phyloP scores from a whole-genome alignment of 2,888 invertebrate genomes.

The Pammene aurita region DNA sequence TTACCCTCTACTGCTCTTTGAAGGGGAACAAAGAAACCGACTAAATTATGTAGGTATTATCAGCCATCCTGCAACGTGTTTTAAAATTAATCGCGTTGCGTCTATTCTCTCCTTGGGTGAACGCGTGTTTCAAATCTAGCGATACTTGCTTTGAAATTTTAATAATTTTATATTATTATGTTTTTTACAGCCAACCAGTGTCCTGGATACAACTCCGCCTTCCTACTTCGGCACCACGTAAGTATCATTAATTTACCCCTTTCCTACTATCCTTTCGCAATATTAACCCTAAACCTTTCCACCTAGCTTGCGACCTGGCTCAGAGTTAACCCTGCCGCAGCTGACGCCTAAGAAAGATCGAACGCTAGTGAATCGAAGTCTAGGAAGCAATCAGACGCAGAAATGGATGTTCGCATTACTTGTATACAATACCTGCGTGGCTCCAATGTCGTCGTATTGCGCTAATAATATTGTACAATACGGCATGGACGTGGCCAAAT shows the following conservation, averaged over 20 bases:
- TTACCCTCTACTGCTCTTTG: too few species aligned
- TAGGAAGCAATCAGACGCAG: constrained; percentile 53
- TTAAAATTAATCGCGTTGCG: too few species aligned
- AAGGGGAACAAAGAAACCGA: too few species aligned
- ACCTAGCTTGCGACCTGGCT: constrained; percentile 29
- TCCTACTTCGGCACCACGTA: constrained; percentile 72
- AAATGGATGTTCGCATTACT: constrained; percentile 76
- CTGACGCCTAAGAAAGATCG: constrained; percentile 46
- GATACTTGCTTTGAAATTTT: too few species aligned
- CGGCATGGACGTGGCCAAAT: constrained; percentile 74
- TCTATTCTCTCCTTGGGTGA: too few species aligned
- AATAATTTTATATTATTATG: too few species aligned
- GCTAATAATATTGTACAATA: constrained; percentile 71
- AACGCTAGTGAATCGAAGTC: constrained; percentile 47
- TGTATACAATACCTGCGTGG: constrained; percentile 72
- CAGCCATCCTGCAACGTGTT: too few species aligned
- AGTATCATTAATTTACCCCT: constrained; percentile 45
- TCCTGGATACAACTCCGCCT: constrained; percentile 62
- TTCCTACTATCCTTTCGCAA: not conserved
- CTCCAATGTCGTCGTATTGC: constrained; percentile 74
- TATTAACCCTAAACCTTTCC: constrained; percentile 15
- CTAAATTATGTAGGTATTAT: too few species aligned
- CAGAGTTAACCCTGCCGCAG: constrained; percentile 11
- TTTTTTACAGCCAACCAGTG: constrained; percentile 63
- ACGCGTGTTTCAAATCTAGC: too few species aligned